phyloP scores from a whole-genome alignment of 2,113 vertebrate species.

The Rhinolophus sinicus region DNA sequence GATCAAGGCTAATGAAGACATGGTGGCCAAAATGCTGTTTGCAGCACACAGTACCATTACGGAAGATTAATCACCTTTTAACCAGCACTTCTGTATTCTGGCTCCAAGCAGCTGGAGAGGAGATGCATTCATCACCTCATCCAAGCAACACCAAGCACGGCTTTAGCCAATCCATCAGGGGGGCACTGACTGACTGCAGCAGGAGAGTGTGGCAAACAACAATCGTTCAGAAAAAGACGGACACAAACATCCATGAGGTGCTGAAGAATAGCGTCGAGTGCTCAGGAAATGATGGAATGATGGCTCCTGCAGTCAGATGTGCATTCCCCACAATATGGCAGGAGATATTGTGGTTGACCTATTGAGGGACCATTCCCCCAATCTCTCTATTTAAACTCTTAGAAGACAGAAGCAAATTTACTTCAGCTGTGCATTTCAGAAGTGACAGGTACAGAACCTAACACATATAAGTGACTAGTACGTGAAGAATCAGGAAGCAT shows the following conservation, averaged over 20 bases:
- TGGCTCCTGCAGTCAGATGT: not conserved
- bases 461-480: not conserved
- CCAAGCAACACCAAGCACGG: conserved; percentile 67
- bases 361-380: too few relatives aligned
- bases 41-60: conserved; percentile 74
- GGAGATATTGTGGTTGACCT: not conserved
- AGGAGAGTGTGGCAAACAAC: not conserved
- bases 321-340: rapidly evolving
- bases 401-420: not conserved
- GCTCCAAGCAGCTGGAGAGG: conserved; percentile 75
- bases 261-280: rapidly evolving
- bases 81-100: conserved; percentile 73
- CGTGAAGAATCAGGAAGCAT: not conserved
- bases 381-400: not conserved
- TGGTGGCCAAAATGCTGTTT: conserved; percentile 74
- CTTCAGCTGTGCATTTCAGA: not conserved
- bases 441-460: not conserved
- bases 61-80: conserved; percentile 85
- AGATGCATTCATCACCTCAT: conserved; percentile 82
- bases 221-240: not conserved
- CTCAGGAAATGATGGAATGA: not conserved
- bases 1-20: conserved; percentile 83
- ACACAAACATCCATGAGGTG: rapidly evolving
- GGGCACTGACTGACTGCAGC: not conserved
- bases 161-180: conserved; percentile 50